Evolutionary conservation across 37 sponge, comb jelly and placozoan species (phyloP), one percentile per base, ranked within the genome.

Genomic region (Lycopodina hypogea): DNA sequence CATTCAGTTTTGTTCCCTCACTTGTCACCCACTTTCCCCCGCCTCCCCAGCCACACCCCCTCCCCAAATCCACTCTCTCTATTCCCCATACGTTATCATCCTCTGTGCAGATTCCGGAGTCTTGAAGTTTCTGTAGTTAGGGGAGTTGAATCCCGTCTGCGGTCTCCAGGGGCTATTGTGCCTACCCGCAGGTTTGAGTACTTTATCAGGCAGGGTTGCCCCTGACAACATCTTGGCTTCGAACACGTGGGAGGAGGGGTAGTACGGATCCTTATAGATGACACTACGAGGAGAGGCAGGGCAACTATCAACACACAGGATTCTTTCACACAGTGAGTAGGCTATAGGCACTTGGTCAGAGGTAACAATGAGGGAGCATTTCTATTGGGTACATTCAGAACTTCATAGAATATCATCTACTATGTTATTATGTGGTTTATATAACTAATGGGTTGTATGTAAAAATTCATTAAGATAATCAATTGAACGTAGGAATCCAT

Each of bases 211-310:
- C 42, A 82, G 32, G 15, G n/a, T 62, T 8, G 53, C 91, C 36
- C 81, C 75, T 3, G 85, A 84, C 0, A 96, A 78, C 11, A 92
- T 75, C 40, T 59, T 85, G 63, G 93, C 84, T 42, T 87, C 74
- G 75, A 82, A 96, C 3, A 93, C 53, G 61, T 86, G 78, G n/a
- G 76, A 89, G 2, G 67, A 38, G 66, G 78, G 80, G 34, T 84
- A 93, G 29, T 76, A 48, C 26, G 93, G 97, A 69, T 96, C 92
- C 61, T 69, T 60, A 71, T 88, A 95, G 18, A 72, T 42, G 36
- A 64, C 77, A 30, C 60, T 39, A 60, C 57, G 29, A 22, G 34
- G 63, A 40, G 41, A 53, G 55, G 23, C 34, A 55, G n/a, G n/a
- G n/a, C n/a, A n/a, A n/a, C n/a, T n/a, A n/a, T n/a, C n/a, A n/a